These are phyloP conservation scores for Dryobotodes eremita DNA, from an alignment of 2,888 invertebrate species.

Conservation along the genomic window DNA sequence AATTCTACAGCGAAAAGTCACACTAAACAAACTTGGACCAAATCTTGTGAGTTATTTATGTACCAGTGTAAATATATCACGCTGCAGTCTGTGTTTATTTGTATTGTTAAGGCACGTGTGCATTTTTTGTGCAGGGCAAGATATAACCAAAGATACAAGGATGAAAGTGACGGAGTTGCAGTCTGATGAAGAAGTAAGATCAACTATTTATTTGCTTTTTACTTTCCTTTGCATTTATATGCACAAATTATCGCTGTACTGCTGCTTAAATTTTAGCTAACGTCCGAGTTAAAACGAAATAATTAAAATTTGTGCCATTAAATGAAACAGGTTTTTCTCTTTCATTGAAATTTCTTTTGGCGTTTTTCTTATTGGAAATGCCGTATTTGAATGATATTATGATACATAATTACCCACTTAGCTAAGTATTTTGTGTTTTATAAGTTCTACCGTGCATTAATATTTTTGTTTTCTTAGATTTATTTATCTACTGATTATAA, in stretches of 20 bases:
- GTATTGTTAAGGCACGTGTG: slow-evolving; percentile 71
- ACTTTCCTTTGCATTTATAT: not conserved
- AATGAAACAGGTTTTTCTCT: slow-evolving; percentile 1
- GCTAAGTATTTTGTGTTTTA: not conserved
- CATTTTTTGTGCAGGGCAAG: slow-evolving; percentile 87
- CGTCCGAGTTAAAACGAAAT: not conserved
- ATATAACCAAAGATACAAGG: slow-evolving; percentile 89
- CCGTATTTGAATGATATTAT: not conserved
- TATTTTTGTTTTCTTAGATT: not conserved
- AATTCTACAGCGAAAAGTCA: slow-evolving; percentile 81
- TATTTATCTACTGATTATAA: slow-evolving; percentile 17
- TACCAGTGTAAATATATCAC: slow-evolving; percentile 68
- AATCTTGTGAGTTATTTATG: slow-evolving; percentile 84
- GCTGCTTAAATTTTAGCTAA: not conserved
- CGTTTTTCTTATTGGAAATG: slow-evolving; percentile 29
- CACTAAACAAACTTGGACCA: slow-evolving; percentile 79
- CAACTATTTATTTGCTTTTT: not conserved
- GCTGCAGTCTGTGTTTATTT: slow-evolving; percentile 77
- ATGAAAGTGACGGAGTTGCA: slow-evolving; percentile 88
- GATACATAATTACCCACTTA: not conserved
- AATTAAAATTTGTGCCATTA: not conserved
- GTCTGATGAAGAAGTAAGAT: slow-evolving; percentile 87
- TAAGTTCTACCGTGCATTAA: not conserved
- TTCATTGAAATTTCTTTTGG: slow-evolving; percentile 11
- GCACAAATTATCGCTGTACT: not conserved